Conservation (phyloP, 1,140 invertebrate genomes). For the Sesamia nonagrioides region DNA sequence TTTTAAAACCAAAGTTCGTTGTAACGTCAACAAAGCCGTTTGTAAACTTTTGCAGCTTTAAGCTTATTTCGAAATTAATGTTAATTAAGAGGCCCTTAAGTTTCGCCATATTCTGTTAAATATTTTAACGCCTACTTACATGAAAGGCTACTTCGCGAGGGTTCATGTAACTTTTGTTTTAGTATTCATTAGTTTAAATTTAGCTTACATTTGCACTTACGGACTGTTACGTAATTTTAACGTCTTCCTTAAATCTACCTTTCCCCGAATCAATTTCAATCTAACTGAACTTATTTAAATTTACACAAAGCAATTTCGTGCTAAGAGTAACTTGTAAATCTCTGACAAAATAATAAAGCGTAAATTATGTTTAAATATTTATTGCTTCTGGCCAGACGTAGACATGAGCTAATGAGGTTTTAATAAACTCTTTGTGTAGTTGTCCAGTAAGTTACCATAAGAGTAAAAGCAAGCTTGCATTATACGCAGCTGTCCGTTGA, state of each 20-base stretch:
- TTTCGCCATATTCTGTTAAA: constrained; percentile 36
- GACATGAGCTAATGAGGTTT: constrained; percentile 39
- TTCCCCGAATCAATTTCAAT: constrained; percentile 32
- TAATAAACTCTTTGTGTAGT: constrained; percentile 43
- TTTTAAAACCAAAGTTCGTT: constrained; percentile 16
- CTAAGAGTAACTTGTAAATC: constrained; percentile 7
- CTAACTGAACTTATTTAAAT: constrained; percentile 9
- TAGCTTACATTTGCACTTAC: constrained; percentile 23
- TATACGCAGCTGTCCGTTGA: constrained; percentile 39
- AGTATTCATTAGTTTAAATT: constrained; percentile 32
- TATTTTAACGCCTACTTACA: constrained; percentile 44
- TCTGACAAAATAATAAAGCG: constrained; percentile 9
- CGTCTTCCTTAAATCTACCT: constrained; percentile 17
- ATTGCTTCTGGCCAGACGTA: constrained; percentile 16
- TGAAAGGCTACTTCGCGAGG: constrained; percentile 5
- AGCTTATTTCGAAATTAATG: constrained; percentile 37
- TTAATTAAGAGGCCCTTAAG: constrained; percentile 44
- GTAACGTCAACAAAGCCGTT: not conserved
- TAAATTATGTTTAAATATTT: constrained; percentile 30
- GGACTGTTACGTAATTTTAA: constrained; percentile 35
- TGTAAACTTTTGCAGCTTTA: constrained; percentile 22
- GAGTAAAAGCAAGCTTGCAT: constrained; percentile 36
- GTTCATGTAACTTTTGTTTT: constrained; percentile 28
- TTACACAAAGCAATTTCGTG: constrained; percentile 20
- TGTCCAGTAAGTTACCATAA: constrained; percentile 46